Evolutionary conservation across 2,888 invertebrate genomes (phyloP).

Genomic region (Lordiphosa andalusiaca): DNA sequence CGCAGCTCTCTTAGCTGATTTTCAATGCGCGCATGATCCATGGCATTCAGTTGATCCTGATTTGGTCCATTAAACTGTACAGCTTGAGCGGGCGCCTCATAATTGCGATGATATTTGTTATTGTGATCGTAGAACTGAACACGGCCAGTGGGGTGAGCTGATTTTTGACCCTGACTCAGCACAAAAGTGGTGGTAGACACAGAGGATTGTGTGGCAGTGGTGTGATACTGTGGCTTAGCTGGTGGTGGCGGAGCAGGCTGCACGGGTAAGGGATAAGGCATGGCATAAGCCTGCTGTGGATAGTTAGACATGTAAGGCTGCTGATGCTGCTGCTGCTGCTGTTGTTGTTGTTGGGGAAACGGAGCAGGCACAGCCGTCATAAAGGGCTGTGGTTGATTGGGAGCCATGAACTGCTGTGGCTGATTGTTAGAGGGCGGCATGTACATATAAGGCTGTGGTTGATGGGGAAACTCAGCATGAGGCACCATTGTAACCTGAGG

Average conservation of each 20-base stretch:
- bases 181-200: constrained; percentile 28
- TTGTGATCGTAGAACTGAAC: constrained; percentile 81
- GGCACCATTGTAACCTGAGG: not conserved
- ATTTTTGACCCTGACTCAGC: constrained; percentile 16
- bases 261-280: constrained; percentile 28
- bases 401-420: not conserved
- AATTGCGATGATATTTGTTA: constrained; percentile 80
- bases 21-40: constrained; percentile 74
- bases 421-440: not conserved
- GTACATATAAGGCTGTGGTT: not conserved
- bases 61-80: constrained; percentile 75
- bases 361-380: constrained; percentile 1
- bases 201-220: constrained; percentile 23
- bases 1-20: constrained; percentile 50
- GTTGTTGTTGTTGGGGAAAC: not conserved
- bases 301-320: constrained; percentile 5
- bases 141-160: constrained; percentile 17
- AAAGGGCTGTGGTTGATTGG: constrained; percentile 7
- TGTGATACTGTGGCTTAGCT: constrained; percentile 1
- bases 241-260: constrained; percentile 11
- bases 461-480: not conserved
- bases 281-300: constrained; percentile 26
- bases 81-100: constrained; percentile 69
- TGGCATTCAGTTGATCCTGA: constrained; percentile 59
- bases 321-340: constrained; percentile 11